Evolutionary conservation across 2,888 invertebrate genomes (phyloP).

Genomic region (Drosophila diplacantha): DNA sequence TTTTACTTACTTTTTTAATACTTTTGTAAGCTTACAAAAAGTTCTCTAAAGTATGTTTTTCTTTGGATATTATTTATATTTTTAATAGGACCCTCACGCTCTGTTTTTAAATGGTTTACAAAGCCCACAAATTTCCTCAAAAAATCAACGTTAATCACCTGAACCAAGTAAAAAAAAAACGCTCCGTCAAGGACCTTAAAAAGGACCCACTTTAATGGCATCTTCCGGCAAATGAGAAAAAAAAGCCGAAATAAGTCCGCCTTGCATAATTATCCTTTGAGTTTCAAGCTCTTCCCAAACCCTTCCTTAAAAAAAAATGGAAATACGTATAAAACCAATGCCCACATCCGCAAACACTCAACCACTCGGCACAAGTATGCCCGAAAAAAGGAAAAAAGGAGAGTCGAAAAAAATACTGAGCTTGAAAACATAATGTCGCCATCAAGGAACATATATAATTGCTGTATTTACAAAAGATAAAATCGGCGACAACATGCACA

Average conservation of each 20-base stretch:
- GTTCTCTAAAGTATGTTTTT: neutral
- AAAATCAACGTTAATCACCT: slow-evolving; percentile 5
- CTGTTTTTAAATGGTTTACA: too few species aligned
- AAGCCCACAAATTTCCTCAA: neutral
- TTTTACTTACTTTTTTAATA: neutral
- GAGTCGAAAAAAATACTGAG: slow-evolving; percentile 23
- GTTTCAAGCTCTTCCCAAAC: slow-evolving; percentile 4
- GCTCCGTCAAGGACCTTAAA: slow-evolving; percentile 8
- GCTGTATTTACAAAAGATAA: slow-evolving; percentile 74
- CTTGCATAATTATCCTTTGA: slow-evolving; percentile 36
- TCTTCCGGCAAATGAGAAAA: slow-evolving; percentile 28
- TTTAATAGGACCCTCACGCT: too few species aligned
- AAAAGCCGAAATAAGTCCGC: slow-evolving; percentile 13
- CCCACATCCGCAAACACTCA: slow-evolving; percentile 38
- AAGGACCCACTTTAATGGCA: slow-evolving; percentile 25
- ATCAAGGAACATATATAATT: slow-evolving; percentile 69
- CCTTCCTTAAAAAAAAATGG: neutral
- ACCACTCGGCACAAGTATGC: slow-evolving; percentile 34
- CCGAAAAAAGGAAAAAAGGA: slow-evolving; percentile 22
- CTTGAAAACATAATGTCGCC: slow-evolving; percentile 58
- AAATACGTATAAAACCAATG: slow-evolving; percentile 11
- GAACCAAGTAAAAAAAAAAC: neutral
- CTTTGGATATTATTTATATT: neutral
- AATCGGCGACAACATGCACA: slow-evolving; percentile 66
- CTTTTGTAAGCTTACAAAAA: neutral